These are phyloP conservation scores for Amblyteles armatorius DNA, from an alignment of 2,888 invertebrate genomes.

Conservation along the genomic window DNA sequence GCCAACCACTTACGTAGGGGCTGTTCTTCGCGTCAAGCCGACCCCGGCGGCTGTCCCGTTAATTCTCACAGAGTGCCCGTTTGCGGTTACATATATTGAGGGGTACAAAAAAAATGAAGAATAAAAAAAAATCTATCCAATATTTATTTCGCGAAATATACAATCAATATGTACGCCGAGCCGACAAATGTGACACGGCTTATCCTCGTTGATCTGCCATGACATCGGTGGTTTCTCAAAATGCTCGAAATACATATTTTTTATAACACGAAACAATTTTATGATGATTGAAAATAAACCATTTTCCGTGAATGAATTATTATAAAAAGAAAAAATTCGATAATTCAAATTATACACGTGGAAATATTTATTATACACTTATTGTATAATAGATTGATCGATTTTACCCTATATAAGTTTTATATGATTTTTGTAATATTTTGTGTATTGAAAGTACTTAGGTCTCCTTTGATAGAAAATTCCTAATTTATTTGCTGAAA, in stretches of 20 bases:
- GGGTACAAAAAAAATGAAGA: conserved; percentile 4
- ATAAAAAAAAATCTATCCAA: background rate
- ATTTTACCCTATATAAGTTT: background rate
- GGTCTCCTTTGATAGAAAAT: background rate
- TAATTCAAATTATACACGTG: too few species aligned
- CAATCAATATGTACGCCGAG: background rate
- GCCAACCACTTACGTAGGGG: conserved; percentile 52
- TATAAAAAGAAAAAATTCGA: background rate
- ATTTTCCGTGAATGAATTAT: background rate
- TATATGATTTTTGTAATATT: background rate
- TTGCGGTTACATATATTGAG: background rate
- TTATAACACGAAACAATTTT: background rate
- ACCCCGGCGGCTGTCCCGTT: conserved; percentile 42
- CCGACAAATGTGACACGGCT: background rate
- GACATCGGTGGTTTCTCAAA: background rate
- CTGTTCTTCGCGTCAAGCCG: conserved; percentile 45
- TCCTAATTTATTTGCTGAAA: background rate
- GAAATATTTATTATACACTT: too few species aligned
- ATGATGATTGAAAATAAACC: background rate
- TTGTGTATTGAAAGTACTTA: background rate
- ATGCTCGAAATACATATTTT: background rate
- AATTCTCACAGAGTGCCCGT: conserved; percentile 52
- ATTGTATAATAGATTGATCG: too few species aligned
- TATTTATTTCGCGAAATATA: conserved; percentile 9
- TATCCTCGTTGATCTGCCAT: background rate